Evolutionary conservation across 2,797 vertebrate species (phyloP).

Genomic region (Rhabdophis nuchalis): DNA sequence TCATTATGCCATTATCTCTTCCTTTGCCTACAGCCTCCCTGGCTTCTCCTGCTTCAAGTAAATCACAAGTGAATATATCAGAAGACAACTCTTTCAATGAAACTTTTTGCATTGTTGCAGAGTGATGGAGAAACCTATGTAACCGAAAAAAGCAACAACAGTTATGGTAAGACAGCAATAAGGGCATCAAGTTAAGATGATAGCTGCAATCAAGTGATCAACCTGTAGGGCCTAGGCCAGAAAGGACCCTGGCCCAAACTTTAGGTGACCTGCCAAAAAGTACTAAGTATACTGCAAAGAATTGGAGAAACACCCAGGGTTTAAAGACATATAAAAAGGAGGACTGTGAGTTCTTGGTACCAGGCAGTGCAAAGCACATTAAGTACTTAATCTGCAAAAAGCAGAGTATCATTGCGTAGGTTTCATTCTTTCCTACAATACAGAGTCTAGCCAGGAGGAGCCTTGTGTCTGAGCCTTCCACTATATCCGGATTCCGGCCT

Average conservation of each 20-base stretch:
- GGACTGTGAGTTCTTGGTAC: background rate
- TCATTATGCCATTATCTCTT: background rate
- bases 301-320: background rate
- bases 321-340: background rate
- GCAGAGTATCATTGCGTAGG: background rate
- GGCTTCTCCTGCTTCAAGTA: background rate
- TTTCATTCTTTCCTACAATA: background rate
- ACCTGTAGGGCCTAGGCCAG: background rate
- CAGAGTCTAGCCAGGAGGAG: background rate
- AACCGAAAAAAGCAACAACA: background rate
- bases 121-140: background rate
- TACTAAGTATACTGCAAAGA: background rate
- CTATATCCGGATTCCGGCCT: background rate
- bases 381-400: background rate
- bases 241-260: background rate
- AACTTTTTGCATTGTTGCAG: background rate
- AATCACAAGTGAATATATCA: background rate
- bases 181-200: background rate
- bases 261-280: background rate
- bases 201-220: background rate
- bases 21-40: background rate
- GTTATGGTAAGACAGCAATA: background rate
- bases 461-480: background rate
- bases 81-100: background rate
- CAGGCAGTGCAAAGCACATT: background rate